phyloP scores from a whole-genome alignment of 2,113 vertebrate genomes.

The Silurus glanis region DNA sequence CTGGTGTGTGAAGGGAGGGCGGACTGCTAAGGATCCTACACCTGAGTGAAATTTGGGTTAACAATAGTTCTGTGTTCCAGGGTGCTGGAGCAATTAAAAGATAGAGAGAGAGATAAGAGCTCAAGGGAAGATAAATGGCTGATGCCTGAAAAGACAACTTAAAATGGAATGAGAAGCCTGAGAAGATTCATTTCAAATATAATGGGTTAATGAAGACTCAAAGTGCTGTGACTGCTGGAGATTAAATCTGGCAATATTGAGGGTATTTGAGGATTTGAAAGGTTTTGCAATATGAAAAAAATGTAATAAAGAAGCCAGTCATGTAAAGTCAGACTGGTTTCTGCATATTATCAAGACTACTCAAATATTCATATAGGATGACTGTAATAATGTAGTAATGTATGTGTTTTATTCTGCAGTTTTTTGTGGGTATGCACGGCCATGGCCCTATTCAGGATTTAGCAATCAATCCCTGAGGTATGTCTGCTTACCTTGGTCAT shows the following conservation, averaged over 20 bases:
- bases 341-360: background rate
- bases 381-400: background rate
- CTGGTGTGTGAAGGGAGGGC: too few species aligned
- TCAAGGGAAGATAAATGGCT: too few species aligned
- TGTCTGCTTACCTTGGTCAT: slow-evolving; percentile 73
- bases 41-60: too few species aligned
- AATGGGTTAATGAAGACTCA: background rate
- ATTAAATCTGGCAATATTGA: background rate
- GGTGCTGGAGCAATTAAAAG: background rate
- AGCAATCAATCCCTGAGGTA: background rate
- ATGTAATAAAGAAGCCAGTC: background rate
- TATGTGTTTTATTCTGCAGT: background rate
- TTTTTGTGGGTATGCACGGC: background rate
- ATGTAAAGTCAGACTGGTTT: background rate
- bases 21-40: too few species aligned
- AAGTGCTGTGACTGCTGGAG: background rate
- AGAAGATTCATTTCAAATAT: background rate
- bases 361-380: background rate
- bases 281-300: background rate
- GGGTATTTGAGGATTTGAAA: too few species aligned
- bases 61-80: too few species aligned
- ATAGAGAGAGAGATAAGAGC: too few species aligned
- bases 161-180: background rate
- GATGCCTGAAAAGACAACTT: background rate
- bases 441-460: background rate